Conservation (phyloP, 2,113 vertebrate species). For the Sakesphorus luctuosus region DNA sequence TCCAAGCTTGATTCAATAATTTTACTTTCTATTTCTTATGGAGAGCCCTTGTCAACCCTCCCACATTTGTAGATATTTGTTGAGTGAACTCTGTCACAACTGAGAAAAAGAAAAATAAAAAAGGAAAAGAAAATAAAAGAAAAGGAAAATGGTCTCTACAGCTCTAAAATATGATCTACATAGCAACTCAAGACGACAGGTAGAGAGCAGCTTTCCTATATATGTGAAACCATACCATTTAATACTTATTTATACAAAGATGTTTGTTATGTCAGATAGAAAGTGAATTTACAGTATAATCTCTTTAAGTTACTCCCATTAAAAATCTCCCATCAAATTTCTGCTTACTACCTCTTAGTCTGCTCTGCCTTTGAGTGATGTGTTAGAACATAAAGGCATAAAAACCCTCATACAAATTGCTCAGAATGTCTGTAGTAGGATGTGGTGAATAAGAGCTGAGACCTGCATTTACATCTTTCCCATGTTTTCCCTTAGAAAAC, state of each 20-base stretch:
- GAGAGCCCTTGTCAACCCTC: not conserved
- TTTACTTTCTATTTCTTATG: not conserved
- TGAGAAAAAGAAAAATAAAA: not conserved
- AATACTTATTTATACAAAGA: not conserved
- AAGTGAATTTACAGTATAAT: not conserved
- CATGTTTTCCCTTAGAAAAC: not conserved
- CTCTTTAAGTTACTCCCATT: not conserved
- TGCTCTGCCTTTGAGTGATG: not conserved
- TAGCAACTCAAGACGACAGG: not conserved
- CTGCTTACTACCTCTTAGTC: not conserved
- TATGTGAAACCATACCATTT: not conserved
- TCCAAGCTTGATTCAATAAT: constrained; percentile 31
- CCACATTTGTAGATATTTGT: not conserved
- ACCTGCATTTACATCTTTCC: constrained; percentile 2
- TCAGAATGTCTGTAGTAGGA: not conserved
- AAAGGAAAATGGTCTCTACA: not conserved
- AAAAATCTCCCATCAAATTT: not conserved
- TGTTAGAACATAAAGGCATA: not conserved
- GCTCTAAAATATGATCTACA: not conserved
- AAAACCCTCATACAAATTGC: not conserved
- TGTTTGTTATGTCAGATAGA: not conserved
- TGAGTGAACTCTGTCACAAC: not conserved
- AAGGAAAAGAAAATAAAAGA: not conserved
- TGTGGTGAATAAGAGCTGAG: not conserved
- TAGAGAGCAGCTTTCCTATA: not conserved